phyloP scores from a whole-genome alignment of 2,888 invertebrate genomes.

The Drosophila parthenogenetica region DNA sequence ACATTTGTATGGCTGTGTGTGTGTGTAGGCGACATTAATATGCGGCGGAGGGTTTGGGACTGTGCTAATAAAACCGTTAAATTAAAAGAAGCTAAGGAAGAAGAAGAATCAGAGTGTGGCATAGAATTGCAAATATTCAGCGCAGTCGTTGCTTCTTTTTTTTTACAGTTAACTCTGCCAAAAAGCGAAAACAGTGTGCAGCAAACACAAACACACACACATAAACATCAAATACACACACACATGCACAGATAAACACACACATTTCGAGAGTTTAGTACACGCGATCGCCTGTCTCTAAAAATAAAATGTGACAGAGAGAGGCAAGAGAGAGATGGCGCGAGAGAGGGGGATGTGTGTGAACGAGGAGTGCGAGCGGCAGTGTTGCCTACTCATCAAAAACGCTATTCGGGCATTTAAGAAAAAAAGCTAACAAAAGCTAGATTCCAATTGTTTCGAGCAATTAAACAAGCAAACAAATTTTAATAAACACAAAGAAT shows the following conservation, averaged over 20 bases:
- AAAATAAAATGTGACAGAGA: conserved; percentile 48
- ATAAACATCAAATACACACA: conserved; percentile 19
- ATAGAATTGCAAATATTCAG: conserved; percentile 31
- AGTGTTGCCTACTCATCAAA: not conserved
- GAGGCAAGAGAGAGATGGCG: conserved; percentile 1
- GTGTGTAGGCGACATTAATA: conserved; percentile 34
- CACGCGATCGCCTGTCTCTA: conserved; percentile 47
- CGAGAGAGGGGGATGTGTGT: not conserved
- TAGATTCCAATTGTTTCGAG: not conserved
- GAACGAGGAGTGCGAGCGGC: conserved; percentile 8
- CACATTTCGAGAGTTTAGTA: conserved; percentile 28
- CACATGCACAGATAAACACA: not conserved
- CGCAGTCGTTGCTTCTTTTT: not conserved
- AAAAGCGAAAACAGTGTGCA: conserved; percentile 34
- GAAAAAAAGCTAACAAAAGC: not conserved
- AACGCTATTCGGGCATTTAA: not conserved
- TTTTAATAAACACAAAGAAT: not conserved
- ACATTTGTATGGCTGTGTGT: conserved; percentile 2
- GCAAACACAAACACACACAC: conserved; percentile 17
- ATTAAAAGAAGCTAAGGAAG: conserved; percentile 7
- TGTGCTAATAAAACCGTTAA: conserved; percentile 51
- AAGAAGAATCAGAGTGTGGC: conserved; percentile 1
- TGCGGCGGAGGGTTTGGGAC: conserved; percentile 31
- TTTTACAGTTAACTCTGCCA: conserved; percentile 30
- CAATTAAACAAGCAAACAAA: not conserved